Percentiles rank a stretch among this genome's conserved stretches.
These are phyloP conservation scores for Pardalotus punctatus DNA, from an alignment of 2,113 vertebrate genomes.

Conservation along the genomic window DNA sequence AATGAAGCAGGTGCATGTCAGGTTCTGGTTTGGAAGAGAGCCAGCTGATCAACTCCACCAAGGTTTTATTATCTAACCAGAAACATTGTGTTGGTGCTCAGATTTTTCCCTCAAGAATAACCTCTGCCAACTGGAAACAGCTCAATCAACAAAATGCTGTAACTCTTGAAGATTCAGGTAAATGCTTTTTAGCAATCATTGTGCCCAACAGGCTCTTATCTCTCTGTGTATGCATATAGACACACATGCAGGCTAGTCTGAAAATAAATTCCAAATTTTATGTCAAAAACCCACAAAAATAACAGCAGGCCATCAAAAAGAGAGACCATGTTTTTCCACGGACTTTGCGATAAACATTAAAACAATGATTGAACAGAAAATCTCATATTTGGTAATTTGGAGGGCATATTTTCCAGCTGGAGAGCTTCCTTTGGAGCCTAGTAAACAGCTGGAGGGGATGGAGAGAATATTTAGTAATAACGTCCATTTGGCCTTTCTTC, in stretches of 20 bases:
- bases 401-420: slow-evolving; percentile 2
- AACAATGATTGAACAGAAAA: neutral
- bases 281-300: neutral
- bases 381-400: neutral
- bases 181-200: neutral
- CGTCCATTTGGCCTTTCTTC: neutral
- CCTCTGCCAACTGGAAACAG: slow-evolving; percentile 64
- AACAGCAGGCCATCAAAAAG: neutral
- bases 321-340: neutral
- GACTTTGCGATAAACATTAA: slow-evolving; percentile 4
- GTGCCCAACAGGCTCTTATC: neutral
- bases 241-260: neutral
- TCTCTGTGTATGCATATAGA: neutral
- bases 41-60: slow-evolving; percentile 59
- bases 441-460: slow-evolving; percentile 30
- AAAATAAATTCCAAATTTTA: neutral
- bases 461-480: neutral
- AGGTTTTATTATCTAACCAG: slow-evolving; percentile 71
- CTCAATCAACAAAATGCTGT: slow-evolving; percentile 36
- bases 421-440: neutral
- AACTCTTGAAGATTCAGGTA: slow-evolving; percentile 13
- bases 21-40: slow-evolving; percentile 33
- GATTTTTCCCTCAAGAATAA: slow-evolving; percentile 61
- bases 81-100: slow-evolving; percentile 74
- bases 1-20: slow-evolving; percentile 61